These are phyloP conservation scores for Leuciscus waleckii DNA, from an alignment of 2,797 vertebrate species.

Conservation along the genomic window DNA sequence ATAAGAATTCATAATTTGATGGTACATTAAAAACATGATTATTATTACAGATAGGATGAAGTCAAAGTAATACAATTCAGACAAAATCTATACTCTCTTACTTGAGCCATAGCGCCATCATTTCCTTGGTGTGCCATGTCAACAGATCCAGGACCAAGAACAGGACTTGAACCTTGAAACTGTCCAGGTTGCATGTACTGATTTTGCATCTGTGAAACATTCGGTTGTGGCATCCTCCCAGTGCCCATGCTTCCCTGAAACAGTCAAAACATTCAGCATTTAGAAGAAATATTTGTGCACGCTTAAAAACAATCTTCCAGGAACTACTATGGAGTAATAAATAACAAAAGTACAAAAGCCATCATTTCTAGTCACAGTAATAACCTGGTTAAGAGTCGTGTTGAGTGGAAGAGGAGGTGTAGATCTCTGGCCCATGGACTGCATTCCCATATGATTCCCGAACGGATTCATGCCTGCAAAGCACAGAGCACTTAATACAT, in stretches of 20 bases:
- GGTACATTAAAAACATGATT: background rate
- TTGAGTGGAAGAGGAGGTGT: slow-evolving; percentile 91
- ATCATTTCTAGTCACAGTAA: slow-evolving; percentile 33
- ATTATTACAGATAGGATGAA: background rate
- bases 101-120: slow-evolving; percentile 81
- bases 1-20: background rate
- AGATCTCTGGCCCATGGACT: slow-evolving; percentile 87
- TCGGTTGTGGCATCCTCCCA: slow-evolving; percentile 86
- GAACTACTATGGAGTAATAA: background rate
- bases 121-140: slow-evolving; percentile 83
- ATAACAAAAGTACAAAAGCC: background rate
- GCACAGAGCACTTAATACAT: background rate
- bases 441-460: slow-evolving; percentile 86
- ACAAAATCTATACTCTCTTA: slow-evolving; percentile 51
- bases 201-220: slow-evolving; percentile 87
- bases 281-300: background rate
- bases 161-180: slow-evolving; percentile 84
- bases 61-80: background rate
- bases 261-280: slow-evolving; percentile 1
- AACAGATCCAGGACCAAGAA: slow-evolving; percentile 80
- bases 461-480: slow-evolving; percentile 92
- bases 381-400: slow-evolving; percentile 89
- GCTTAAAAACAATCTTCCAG: background rate
- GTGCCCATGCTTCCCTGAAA: slow-evolving; percentile 87
- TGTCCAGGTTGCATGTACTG: slow-evolving; percentile 89